Evolutionary conservation across 2,888 invertebrate species (phyloP).

Genomic region (Standfussiana lucernea): DNA sequence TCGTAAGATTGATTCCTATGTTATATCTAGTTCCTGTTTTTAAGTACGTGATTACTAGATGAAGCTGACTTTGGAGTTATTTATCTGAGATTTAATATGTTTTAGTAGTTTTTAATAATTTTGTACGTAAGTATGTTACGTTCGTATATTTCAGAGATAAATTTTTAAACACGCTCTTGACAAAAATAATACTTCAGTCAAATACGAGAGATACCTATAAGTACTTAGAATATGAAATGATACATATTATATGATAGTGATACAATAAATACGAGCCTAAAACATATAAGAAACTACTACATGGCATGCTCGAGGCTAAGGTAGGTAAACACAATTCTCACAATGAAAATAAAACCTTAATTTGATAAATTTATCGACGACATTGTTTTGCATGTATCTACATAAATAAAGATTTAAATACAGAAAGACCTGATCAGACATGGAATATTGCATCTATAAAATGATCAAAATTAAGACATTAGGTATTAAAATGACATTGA

Average conservation of each 20-base stretch:
- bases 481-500: neutral
- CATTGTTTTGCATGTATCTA: neutral
- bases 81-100: neutral
- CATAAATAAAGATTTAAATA: neutral
- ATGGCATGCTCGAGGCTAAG: neutral
- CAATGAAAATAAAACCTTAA: constrained; percentile 22
- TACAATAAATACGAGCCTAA: neutral
- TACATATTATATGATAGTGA: too few species aligned
- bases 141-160: neutral
- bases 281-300: neutral
- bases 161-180: neutral
- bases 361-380: constrained; percentile 16
- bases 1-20: constrained; percentile 25
- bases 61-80: neutral
- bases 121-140: neutral
- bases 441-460: neutral
- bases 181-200: neutral
- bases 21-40: constrained; percentile 18
- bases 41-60: constrained; percentile 7
- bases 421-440: neutral
- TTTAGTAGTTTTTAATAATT: neutral
- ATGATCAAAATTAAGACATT: neutral
- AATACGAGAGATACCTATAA: neutral
- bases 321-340: constrained; percentile 5
- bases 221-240: neutral